A percentile compares a stretch with the other conserved stretches of the same genome.
Evolutionary conservation across 2,113 vertebrate species (phyloP).

Genomic region (Syrrhaptes paradoxus): DNA sequence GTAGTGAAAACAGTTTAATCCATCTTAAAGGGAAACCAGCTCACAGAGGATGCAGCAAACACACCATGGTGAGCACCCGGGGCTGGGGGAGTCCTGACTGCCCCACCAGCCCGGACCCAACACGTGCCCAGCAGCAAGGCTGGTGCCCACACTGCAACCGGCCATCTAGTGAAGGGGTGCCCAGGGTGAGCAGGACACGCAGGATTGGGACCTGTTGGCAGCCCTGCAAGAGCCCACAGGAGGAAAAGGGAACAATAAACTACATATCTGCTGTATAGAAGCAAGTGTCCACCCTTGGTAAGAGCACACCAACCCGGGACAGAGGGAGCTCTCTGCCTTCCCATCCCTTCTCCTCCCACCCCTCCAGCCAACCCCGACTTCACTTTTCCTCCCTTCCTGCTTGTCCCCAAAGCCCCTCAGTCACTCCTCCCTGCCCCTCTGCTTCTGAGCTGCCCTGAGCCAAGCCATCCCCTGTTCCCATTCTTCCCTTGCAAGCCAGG

Average conservation of each 20-base stretch:
- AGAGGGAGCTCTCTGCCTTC: background rate
- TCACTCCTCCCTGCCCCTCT: background rate
- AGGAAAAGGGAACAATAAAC: background rate
- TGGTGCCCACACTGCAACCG: background rate
- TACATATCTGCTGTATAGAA: background rate
- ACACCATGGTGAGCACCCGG: background rate
- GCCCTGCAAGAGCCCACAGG: background rate
- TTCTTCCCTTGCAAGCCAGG: background rate
- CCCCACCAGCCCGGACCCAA: background rate
- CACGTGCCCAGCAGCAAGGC: background rate
- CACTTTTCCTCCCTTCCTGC: background rate
- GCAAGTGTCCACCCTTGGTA: background rate
- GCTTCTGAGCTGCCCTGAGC: background rate
- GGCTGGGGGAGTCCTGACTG: background rate
- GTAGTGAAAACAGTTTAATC: constrained; percentile 18
- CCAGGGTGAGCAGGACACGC: background rate
- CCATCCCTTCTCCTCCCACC: background rate
- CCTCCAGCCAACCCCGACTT: background rate
- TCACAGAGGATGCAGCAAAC: background rate
- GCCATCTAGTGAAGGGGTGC: background rate
- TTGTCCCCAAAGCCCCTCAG: background rate
- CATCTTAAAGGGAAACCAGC: background rate
- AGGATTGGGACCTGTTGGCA: background rate
- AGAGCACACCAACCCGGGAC: background rate
- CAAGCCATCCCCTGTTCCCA: background rate